Evolutionary conservation across 2,113 vertebrate species (phyloP).

Genomic region (Micronycteris hirsuta): DNA sequence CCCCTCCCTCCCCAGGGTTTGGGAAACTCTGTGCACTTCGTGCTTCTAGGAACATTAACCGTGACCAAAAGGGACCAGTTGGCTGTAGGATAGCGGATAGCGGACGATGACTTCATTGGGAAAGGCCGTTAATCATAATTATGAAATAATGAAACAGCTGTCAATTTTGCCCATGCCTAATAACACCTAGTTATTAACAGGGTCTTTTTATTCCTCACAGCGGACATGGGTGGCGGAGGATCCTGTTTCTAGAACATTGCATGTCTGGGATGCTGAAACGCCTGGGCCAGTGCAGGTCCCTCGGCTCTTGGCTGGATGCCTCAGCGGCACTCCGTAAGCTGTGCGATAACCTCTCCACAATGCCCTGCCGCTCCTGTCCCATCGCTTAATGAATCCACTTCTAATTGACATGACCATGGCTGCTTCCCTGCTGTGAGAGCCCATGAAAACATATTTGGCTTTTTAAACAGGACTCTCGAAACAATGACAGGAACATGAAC

Average conservation of each 20-base stretch:
- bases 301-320: slow-evolving; percentile 60
- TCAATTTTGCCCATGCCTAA: slow-evolving; percentile 45
- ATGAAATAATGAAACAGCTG: slow-evolving; percentile 64
- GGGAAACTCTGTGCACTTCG: background rate
- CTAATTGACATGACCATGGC: slow-evolving; percentile 66
- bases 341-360: slow-evolving; percentile 53
- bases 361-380: slow-evolving; percentile 66
- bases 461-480: slow-evolving; percentile 48
- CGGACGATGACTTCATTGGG: slow-evolving; percentile 21
- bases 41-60: slow-evolving; percentile 57
- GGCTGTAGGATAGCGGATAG: slow-evolving; percentile 33
- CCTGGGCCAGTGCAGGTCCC: slow-evolving; percentile 56
- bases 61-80: slow-evolving; percentile 47
- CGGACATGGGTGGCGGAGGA: background rate
- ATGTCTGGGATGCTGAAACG: slow-evolving; percentile 59
- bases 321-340: slow-evolving; percentile 11
- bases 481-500: slow-evolving; percentile 53
- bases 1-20: background rate
- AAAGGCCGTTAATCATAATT: slow-evolving; percentile 58
- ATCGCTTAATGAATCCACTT: slow-evolving; percentile 73
- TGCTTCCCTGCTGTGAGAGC: slow-evolving; percentile 34
- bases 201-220: slow-evolving; percentile 4
- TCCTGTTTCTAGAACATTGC: slow-evolving; percentile 16
- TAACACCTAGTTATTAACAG: slow-evolving; percentile 51
- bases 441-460: slow-evolving; percentile 57